These are phyloP conservation scores for Toxotes lorentzi DNA, from an alignment of 2,797 vertebrate genomes.

Conservation along the genomic window DNA sequence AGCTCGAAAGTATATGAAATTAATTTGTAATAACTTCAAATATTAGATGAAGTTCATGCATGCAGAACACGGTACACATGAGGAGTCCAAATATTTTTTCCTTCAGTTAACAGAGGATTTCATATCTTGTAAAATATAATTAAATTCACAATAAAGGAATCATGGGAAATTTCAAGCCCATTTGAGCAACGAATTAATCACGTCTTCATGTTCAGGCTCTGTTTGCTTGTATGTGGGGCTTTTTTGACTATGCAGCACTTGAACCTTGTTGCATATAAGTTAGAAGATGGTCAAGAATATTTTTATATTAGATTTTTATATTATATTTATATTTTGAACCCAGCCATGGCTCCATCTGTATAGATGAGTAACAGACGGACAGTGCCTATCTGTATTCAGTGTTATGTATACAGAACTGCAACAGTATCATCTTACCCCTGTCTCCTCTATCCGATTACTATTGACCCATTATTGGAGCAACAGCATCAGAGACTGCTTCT, in stretches of 20 bases:
- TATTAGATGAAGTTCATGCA: conserved; percentile 65
- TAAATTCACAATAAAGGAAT: conserved; percentile 63
- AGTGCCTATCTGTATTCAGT: conserved; percentile 26
- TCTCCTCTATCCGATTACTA: conserved; percentile 61
- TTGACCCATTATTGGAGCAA: conserved; percentile 52
- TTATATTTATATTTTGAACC: neutral
- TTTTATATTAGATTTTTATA: neutral
- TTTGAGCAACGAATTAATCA: conserved; percentile 62
- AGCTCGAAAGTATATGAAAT: conserved; percentile 66
- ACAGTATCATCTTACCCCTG: conserved; percentile 39
- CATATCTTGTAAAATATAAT: conserved; percentile 74
- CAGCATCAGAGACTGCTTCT: conserved; percentile 12
- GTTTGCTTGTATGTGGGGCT: conserved; percentile 12
- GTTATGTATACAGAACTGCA: conserved; percentile 11
- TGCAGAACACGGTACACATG: conserved; percentile 43
- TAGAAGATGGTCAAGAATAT: neutral
- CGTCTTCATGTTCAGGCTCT: conserved; percentile 3
- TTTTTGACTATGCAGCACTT: neutral
- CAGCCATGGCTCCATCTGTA: conserved; percentile 8
- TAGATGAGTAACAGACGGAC: conserved; percentile 20
- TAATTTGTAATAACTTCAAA: conserved; percentile 80
- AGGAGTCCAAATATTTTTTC: conserved; percentile 60
- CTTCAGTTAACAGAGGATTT: conserved; percentile 65
- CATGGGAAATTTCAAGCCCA: conserved; percentile 47
- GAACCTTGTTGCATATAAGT: conserved; percentile 4